phyloP scores from a whole-genome alignment of 2,113 vertebrate species.

The Microcebus jonahi region DNA sequence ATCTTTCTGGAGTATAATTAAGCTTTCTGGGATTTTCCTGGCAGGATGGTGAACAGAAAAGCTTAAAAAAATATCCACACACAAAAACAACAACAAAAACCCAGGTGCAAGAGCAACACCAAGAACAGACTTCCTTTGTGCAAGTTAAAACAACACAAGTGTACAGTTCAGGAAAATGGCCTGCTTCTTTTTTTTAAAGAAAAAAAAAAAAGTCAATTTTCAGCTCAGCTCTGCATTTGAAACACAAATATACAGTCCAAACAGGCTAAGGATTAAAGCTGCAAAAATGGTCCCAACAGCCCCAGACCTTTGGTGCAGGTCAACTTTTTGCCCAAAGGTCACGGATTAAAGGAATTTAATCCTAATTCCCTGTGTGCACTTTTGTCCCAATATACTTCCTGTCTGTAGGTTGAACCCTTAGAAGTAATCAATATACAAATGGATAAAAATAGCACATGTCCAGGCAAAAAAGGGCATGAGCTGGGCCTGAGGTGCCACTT shows the following conservation, averaged over 20 bases:
- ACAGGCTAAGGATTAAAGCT: constrained; percentile 72
- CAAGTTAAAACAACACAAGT: constrained; percentile 53
- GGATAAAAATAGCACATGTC: constrained; percentile 74
- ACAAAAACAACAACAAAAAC: not conserved
- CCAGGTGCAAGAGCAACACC: constrained; percentile 52
- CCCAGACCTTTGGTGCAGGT: constrained; percentile 38
- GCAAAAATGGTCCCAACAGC: constrained; percentile 48
- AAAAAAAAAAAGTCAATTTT: constrained; percentile 48
- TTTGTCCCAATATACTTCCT: constrained; percentile 42
- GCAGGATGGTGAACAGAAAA: constrained; percentile 48
- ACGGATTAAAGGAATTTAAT: constrained; percentile 41
- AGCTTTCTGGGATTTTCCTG: constrained; percentile 47
- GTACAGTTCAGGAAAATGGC: constrained; percentile 71
- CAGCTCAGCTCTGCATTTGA: constrained; percentile 54
- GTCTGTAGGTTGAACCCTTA: constrained; percentile 54
- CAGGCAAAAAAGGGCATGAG: constrained; percentile 66
- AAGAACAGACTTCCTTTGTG: constrained; percentile 66
- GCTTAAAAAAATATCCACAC: not conserved
- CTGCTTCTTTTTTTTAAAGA: not conserved
- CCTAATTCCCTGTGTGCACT: constrained; percentile 56
- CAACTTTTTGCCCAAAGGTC: constrained; percentile 42
- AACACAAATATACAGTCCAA: constrained; percentile 69
- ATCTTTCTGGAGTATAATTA: constrained; percentile 38
- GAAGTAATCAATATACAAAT: constrained; percentile 47
- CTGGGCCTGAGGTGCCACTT: constrained; percentile 68